These are phyloP conservation scores for Plectropomus leopardus DNA, from an alignment of 2,113 vertebrate species.

Conservation along the genomic window DNA sequence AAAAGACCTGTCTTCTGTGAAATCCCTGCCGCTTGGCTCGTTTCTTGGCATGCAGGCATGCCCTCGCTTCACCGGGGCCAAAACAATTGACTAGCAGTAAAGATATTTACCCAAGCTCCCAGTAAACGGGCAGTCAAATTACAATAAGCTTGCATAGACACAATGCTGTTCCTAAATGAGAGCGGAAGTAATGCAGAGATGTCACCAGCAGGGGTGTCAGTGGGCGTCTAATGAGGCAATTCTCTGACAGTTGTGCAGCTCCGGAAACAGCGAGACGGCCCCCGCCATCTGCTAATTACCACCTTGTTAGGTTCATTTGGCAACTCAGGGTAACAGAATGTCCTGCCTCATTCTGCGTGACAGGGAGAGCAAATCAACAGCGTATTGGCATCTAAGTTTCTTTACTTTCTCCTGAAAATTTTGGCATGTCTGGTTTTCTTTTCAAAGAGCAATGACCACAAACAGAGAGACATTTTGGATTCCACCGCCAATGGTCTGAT, in stretches of 20 bases:
- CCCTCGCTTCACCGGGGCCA: slow-evolving; percentile 5
- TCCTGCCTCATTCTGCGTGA: slow-evolving; percentile 32
- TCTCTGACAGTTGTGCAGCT: slow-evolving; percentile 56
- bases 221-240: slow-evolving; percentile 78
- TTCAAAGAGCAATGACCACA: not conserved
- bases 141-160: slow-evolving; percentile 31
- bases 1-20: not conserved
- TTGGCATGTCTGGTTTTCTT: not conserved
- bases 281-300: slow-evolving; percentile 75
- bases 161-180: slow-evolving; percentile 41
- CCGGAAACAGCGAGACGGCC: slow-evolving; percentile 40
- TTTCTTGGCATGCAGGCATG: not conserved
- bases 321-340: slow-evolving; percentile 41
- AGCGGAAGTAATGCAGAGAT: slow-evolving; percentile 39
- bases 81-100: slow-evolving; percentile 15
- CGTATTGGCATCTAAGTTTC: slow-evolving; percentile 11
- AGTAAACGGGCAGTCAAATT: slow-evolving; percentile 47
- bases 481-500: not conserved
- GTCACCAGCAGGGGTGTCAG: slow-evolving; percentile 67
- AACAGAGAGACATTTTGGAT: not conserved
- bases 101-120: slow-evolving; percentile 29
- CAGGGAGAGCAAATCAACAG: slow-evolving; percentile 36
- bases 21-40: slow-evolving; percentile 10
- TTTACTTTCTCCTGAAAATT: slow-evolving; percentile 19
- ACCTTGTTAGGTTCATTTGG: slow-evolving; percentile 68